These are phyloP conservation scores for Malurus cyaneus DNA, from an alignment of 2,113 vertebrate species.

Conservation along the genomic window DNA sequence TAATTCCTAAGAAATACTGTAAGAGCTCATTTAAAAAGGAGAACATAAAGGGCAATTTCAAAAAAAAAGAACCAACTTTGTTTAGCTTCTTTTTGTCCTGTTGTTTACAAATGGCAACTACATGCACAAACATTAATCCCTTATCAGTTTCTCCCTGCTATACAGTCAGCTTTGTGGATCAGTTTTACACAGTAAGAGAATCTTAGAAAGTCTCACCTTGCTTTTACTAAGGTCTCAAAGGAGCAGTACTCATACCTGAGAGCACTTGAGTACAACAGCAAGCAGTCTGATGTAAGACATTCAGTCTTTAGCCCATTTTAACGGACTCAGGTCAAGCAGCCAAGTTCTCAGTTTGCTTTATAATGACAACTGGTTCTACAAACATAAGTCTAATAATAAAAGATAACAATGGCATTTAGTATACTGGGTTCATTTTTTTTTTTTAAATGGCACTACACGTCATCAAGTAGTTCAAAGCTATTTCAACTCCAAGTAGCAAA, in stretches of 20 bases:
- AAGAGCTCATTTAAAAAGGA: not conserved
- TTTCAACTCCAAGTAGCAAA: not conserved
- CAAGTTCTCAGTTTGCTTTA: not conserved
- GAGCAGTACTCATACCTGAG: not conserved
- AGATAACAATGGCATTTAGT: constrained; percentile 1
- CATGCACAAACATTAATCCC: not conserved
- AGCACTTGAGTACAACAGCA: not conserved
- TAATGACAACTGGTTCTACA: not conserved
- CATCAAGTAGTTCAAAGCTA: not conserved
- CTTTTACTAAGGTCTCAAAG: not conserved
- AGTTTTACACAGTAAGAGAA: not conserved
- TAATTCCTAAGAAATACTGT: not conserved
- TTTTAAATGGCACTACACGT: not conserved
- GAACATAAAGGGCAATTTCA: not conserved
- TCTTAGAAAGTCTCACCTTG: not conserved
- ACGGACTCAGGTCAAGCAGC: not conserved
- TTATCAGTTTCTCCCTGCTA: not conserved
- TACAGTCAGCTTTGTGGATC: not conserved
- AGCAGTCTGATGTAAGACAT: not conserved
- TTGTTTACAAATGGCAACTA: not conserved
- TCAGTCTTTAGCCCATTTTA: not conserved
- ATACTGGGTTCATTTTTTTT: not conserved
- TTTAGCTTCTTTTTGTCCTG: not conserved
- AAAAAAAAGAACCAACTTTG: not conserved
- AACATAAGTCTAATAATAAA: not conserved